phyloP scores from a whole-genome alignment of 2,797 vertebrate genomes.

The Hippoglossus hippoglossus region DNA sequence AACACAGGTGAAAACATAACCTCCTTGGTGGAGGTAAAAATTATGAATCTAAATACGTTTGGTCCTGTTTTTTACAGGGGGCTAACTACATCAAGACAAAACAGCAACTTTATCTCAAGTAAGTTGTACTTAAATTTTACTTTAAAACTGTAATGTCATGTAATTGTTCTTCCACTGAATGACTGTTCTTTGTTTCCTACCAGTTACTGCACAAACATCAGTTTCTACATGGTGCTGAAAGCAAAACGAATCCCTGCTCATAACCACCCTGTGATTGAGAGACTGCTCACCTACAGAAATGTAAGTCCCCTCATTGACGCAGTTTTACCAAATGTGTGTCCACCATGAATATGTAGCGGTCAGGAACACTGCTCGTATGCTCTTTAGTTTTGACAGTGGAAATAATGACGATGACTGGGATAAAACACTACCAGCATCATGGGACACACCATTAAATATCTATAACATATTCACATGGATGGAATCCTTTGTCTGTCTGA shows the following conservation, averaged over 20 bases:
- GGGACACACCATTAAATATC: neutral
- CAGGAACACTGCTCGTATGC: no score
- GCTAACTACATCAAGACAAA: constrained; percentile 90
- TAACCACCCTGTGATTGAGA: constrained; percentile 94
- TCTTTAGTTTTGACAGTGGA: no score
- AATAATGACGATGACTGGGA: no score
- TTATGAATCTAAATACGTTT: neutral
- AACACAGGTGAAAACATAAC: no score
- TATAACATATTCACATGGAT: neutral
- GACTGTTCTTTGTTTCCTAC: constrained; percentile 17
- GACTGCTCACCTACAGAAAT: constrained; percentile 92
- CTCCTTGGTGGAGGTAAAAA: no score
- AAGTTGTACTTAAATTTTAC: constrained; percentile 52
- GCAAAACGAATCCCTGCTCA: constrained; percentile 89
- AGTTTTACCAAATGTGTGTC: neutral
- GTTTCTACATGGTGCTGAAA: constrained; percentile 96
- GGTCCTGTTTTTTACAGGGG: constrained; percentile 73
- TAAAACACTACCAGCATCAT: neutral
- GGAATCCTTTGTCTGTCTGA: neutral
- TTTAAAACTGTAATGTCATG: neutral
- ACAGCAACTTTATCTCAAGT: constrained; percentile 94
- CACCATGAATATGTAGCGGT: neutral
- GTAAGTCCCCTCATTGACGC: constrained; percentile 69
- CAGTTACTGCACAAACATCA: constrained; percentile 96
- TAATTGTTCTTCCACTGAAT: neutral